These are phyloP conservation scores for Petrocephalus sullivani DNA, from an alignment of 2,797 vertebrate genomes.

Conservation along the genomic window DNA sequence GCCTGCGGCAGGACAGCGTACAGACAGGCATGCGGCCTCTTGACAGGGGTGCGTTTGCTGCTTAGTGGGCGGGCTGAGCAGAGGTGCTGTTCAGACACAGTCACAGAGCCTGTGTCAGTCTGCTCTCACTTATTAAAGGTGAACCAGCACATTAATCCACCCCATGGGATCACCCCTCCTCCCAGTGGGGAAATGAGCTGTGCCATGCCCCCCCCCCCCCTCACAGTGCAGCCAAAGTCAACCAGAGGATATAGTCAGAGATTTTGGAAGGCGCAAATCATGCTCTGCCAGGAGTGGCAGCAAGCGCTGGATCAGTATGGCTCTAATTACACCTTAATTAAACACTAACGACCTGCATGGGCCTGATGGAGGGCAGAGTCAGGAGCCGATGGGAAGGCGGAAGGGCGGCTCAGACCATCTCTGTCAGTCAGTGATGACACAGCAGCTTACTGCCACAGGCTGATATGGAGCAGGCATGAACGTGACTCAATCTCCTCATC, in stretches of 20 bases:
- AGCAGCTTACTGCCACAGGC: slow-evolving; percentile 20
- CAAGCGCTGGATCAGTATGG: slow-evolving; percentile 24
- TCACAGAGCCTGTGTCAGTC: neutral
- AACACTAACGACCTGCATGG: slow-evolving; percentile 26
- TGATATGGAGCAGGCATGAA: neutral
- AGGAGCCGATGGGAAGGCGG: neutral
- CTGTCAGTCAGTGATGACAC: slow-evolving; percentile 7
- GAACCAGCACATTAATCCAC: neutral
- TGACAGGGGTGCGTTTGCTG: neutral
- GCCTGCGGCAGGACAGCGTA: neutral
- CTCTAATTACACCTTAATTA: slow-evolving; percentile 39
- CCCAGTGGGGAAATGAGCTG: neutral
- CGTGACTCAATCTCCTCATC: neutral
- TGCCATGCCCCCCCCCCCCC: slow-evolving; percentile 30
- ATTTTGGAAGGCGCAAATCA: slow-evolving; percentile 10
- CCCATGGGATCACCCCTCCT: neutral
- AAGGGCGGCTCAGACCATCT: neutral
- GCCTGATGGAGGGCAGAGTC: neutral
- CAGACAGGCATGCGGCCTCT: neutral
- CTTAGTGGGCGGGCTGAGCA: neutral
- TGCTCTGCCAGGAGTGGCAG: slow-evolving; percentile 33
- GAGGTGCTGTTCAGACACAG: neutral
- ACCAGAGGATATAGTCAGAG: slow-evolving; percentile 46
- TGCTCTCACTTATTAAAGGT: neutral
- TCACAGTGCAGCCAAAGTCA: slow-evolving; percentile 55